A percentile compares a stretch with the other conserved stretches of the same genome.
phyloP scores from a whole-genome alignment of 2,888 invertebrate species.

The Salticus scenicus region DNA sequence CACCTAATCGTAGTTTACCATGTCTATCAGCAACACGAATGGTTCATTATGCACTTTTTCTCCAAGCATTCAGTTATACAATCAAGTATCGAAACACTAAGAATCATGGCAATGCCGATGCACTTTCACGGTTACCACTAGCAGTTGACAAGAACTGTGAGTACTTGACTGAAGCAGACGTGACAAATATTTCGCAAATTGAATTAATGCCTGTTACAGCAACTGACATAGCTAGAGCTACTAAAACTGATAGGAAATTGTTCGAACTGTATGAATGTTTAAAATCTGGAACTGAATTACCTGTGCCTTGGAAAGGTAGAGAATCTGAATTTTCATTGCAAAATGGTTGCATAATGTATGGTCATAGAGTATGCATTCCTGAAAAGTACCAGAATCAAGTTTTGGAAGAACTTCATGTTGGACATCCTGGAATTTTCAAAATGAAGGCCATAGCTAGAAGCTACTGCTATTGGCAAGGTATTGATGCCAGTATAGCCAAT shows the following conservation, averaged over 20 bases:
- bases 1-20: conserved; percentile 71
- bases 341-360: conserved; percentile 51
- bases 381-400: conserved; percentile 42
- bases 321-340: conserved; percentile 51
- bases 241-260: conserved; percentile 51
- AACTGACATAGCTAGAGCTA: conserved; percentile 49
- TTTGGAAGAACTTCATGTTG: conserved; percentile 34
- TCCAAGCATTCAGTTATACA: conserved; percentile 50
- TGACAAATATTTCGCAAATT: conserved; percentile 49
- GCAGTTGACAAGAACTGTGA: conserved; percentile 43
- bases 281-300: conserved; percentile 47
- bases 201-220: conserved; percentile 52
- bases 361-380: conserved; percentile 51
- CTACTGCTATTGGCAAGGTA: conserved; percentile 45
- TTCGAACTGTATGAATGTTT: conserved; percentile 49
- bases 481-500: conserved; percentile 41
- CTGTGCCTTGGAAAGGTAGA: conserved; percentile 47
- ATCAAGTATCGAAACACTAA: conserved; percentile 51
- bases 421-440: conserved; percentile 48
- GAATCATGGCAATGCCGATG: conserved; percentile 51
- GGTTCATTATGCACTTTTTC: conserved; percentile 51
- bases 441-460: conserved; percentile 41
- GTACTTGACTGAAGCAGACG: conserved; percentile 51
- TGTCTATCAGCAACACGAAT: conserved; percentile 52
- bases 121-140: conserved; percentile 51